Base-by-base conservation (phyloP, 2,888 invertebrate genomes). In the Entomobrya proxima region DNA sequence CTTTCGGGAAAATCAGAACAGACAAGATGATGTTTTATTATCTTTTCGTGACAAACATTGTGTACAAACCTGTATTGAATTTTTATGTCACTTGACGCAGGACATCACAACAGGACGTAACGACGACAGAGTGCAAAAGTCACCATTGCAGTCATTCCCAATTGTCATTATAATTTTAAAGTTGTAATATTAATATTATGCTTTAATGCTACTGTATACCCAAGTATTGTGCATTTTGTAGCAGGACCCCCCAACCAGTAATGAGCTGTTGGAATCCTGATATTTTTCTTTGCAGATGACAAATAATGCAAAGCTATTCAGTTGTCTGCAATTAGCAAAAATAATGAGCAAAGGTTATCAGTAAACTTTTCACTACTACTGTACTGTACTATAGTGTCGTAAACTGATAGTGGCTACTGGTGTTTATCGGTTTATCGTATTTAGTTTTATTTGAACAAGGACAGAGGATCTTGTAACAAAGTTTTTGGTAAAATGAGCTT, bases 21-120 rank as follows among this genome's bases (percentile, higher is more conserved):
- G 64, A 64, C 64, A n/a, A 74, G 47, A 74, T 50, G 27, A 50
- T 47, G 32, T 50, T 74, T 74, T 74, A 74, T 74, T 74, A n/a
- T 32, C 50, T 7, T 50, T 74, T 74, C 74, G 74, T 74, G 74
- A 74, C 30, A 7, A 50, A 35, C 35, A 35, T 35, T 61, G 32
- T 64, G 64, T 18, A 64, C 30, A 13, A 61, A n/a, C 32, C 27
- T 61, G 61, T 1, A n/a, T 61, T 64, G 35, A 55, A 13, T 69
- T 74, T 50, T 50, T 50, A 74, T 74, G 74, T 35, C 64, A 13
- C 64, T 35, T 21, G 3, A 18, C 18, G n/a, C 15, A 47, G 15
- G 47, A 47, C 55, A 55, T 32, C 11, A 32, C 21, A 32, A 52
- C 50, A 52, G n/a, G n/a, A 21, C 21, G 7, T n/a, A n/a, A 44